Evolutionary conservation across 2,888 invertebrate genomes (phyloP), one percentile per base, ranked within the genome.

Genomic region (Hofmannophila pseudospretella): DNA sequence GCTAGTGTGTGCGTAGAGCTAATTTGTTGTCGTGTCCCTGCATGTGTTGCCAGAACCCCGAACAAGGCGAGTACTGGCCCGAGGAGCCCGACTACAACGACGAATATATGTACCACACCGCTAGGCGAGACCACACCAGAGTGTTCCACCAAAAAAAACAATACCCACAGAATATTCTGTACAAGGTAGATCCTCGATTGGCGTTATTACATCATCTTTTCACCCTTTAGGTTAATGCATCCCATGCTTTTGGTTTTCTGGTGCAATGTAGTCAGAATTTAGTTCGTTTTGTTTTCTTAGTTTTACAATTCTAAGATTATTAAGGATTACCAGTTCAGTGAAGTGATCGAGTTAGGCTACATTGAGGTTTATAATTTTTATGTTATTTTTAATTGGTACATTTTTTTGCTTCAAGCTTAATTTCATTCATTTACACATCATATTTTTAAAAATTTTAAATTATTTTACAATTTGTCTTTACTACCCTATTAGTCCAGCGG

Each of bases 51-150:
- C 78, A 79, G 76, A 76, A 59, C 58, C 64, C 59, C 43, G 74
- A 79, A 42, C 74, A 72, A 47, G 80, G 81, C 54, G 82, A 84
- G 57, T 75, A 67, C 57, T 80, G 79, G 69, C 76, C 73, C 42
- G 86, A 86, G 47, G 79, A 78, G 41, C 71, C 78, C 23, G 80
- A 80, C 66, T 84, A 86, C 76, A 82, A 71, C 65, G 85, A 88
- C 54, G 86, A 85, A 58, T 85, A 86, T 53, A 80, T 84, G 78
- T 88, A 87, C 75, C 87, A 88, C 74, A 88, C 87, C 32, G 87
- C 77, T 64, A 70, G 82, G 43, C 62, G 82, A 49, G 87, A 85
- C 59, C 78, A 87, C 53, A 67, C 77, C 39, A 70, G 81, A 58
- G 82, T 86, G 49, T 81, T 64, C 67, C 84, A 85, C 51, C 84